Evolutionary conservation across 2,888 invertebrate genomes (phyloP).

Genomic region (Invenusta paracnida): DNA sequence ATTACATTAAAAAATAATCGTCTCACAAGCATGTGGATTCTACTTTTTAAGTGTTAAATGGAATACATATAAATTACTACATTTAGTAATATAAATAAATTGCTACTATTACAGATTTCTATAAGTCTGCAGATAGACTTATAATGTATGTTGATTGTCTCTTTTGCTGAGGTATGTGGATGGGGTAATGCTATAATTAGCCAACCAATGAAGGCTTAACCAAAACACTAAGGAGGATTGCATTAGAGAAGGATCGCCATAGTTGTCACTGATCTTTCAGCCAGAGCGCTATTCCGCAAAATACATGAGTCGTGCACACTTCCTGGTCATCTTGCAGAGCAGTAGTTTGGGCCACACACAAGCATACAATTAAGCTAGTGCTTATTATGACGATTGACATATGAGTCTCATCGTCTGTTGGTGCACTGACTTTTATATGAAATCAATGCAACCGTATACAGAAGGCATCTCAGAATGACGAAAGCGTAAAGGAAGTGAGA

Average conservation of each 20-base stretch:
- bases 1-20: too few species aligned
- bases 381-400: conserved; percentile 38
- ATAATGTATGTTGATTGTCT: background rate
- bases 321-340: conserved; percentile 38
- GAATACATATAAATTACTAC: too few species aligned
- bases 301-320: conserved; percentile 40
- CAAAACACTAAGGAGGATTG: conserved; percentile 9
- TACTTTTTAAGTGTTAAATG: too few species aligned
- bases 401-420: conserved; percentile 37
- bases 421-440: conserved; percentile 36
- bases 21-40: too few species aligned
- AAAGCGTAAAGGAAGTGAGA: background rate
- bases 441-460: conserved; percentile 29
- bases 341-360: conserved; percentile 38
- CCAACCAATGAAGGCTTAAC: conserved; percentile 11
- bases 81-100: too few species aligned
- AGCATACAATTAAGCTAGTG: conserved; percentile 32
- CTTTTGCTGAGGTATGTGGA: background rate
- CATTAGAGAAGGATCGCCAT: conserved; percentile 40
- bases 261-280: background rate
- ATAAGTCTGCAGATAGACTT: background rate
- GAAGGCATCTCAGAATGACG: background rate
- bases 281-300: conserved; percentile 37
- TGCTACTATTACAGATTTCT: background rate
- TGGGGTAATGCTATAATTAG: conserved; percentile 6